A percentile compares a stretch with the other conserved stretches of the same genome.
Conservation (phyloP, 2,113 vertebrate genomes). For the Ciconia maguari region DNA sequence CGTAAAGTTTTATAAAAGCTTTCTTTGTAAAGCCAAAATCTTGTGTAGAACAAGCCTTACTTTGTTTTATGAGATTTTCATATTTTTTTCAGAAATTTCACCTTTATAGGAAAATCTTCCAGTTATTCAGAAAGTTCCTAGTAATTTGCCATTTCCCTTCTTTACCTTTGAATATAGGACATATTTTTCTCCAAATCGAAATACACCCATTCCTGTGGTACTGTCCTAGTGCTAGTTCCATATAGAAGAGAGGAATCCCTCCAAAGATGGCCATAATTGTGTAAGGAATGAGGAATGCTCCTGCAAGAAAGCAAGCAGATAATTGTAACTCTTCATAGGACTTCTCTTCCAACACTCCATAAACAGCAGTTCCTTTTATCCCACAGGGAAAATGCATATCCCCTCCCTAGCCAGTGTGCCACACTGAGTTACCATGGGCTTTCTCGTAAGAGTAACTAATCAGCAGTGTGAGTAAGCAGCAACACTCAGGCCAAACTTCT, state of each 20-base stretch:
- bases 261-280: conserved; percentile 96
- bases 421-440: neutral
- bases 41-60: neutral
- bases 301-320: conserved; percentile 70
- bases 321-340: neutral
- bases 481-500: neutral
- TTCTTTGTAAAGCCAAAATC: neutral
- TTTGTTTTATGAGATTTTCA: neutral
- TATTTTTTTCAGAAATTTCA: neutral
- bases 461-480: neutral
- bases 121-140: neutral
- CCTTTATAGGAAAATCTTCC: neutral
- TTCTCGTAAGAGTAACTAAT: neutral
- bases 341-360: neutral
- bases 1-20: neutral
- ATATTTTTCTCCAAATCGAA: conserved; percentile 98
- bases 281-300: conserved; percentile 95
- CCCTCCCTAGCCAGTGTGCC: neutral
- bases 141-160: neutral
- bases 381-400: neutral
- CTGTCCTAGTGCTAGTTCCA: conserved; percentile 96
- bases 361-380: neutral
- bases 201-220: conserved; percentile 97
- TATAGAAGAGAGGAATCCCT: conserved; percentile 97
- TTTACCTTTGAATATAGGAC: conserved; percentile 98